These are phyloP conservation scores for Drosophila chauvacae DNA, from an alignment of 1,140 invertebrate species.

Conservation along the genomic window DNA sequence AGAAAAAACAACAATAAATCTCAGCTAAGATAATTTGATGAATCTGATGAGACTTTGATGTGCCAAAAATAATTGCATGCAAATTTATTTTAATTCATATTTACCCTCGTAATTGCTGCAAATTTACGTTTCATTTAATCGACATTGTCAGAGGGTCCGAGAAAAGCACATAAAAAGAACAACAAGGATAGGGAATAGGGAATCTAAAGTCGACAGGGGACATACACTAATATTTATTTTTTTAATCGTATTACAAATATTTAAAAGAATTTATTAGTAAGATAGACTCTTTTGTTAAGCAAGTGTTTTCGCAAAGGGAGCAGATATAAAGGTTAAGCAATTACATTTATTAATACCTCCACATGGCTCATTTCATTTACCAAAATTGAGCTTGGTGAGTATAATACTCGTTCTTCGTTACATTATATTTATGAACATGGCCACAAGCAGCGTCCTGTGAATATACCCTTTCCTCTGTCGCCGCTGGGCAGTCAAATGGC, in stretches of 20 bases:
- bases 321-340: neutral
- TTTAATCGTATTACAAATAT: too few species aligned
- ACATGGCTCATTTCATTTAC: neutral
- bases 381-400: neutral
- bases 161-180: conserved; percentile 26
- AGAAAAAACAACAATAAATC: conserved; percentile 34
- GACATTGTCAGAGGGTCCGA: conserved; percentile 22
- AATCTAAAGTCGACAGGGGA: neutral
- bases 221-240: conserved; percentile 1
- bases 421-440: conserved; percentile 4
- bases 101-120: conserved; percentile 80
- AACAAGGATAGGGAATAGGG: conserved; percentile 5
- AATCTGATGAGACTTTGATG: conserved; percentile 64
- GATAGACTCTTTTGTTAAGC: too few species aligned
- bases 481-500: conserved; percentile 56
- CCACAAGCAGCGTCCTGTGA: neutral
- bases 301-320: neutral
- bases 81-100: conserved; percentile 83
- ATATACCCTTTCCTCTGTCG: conserved; percentile 31
- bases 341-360: too few species aligned
- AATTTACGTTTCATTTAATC: conserved; percentile 81
- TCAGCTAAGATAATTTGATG: conserved; percentile 60
- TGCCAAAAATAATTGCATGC: conserved; percentile 75
- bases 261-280: too few species aligned
- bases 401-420: too few species aligned